A percentile compares a stretch with the other conserved stretches of the same genome.
phyloP scores from a whole-genome alignment of 2,888 invertebrate species.

The Lepetodrilus schrolli region DNA sequence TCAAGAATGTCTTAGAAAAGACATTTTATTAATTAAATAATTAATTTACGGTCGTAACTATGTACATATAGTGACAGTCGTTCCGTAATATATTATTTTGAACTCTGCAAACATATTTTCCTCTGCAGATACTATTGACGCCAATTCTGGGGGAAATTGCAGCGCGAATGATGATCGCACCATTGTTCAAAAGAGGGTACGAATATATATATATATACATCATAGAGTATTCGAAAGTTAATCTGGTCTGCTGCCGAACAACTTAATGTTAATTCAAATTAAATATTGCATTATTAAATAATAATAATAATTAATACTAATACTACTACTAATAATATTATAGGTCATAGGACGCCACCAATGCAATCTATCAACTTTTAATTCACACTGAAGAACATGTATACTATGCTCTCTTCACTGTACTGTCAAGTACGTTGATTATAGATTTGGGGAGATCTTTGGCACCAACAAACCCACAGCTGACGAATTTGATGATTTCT shows the following conservation, averaged over 20 bases:
- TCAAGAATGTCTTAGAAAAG: neutral
- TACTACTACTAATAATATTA: too few species aligned
- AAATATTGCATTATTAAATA: neutral
- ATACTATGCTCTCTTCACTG: neutral
- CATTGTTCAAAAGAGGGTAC: conserved; percentile 43
- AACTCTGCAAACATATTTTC: too few species aligned
- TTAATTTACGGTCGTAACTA: neutral
- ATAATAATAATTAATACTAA: too few species aligned
- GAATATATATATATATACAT: too few species aligned
- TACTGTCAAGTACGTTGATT: conserved; percentile 14
- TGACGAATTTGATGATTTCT: conserved; percentile 61
- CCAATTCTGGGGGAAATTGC: conserved; percentile 46
- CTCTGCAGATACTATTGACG: conserved; percentile 45
- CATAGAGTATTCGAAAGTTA: too few species aligned
- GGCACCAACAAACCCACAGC: conserved; percentile 63
- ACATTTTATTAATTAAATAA: neutral
- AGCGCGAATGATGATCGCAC: conserved; percentile 35
- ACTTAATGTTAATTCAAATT: neutral
- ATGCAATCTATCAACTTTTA: neutral
- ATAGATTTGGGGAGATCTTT: conserved; percentile 66
- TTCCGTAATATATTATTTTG: too few species aligned
- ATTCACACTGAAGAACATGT: neutral
- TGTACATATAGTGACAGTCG: too few species aligned
- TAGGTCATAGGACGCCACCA: too few species aligned
- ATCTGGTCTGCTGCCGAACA: neutral